These are phyloP conservation scores for Odontocerum albicorne DNA, from an alignment of 2,888 invertebrate genomes.

Conservation along the genomic window DNA sequence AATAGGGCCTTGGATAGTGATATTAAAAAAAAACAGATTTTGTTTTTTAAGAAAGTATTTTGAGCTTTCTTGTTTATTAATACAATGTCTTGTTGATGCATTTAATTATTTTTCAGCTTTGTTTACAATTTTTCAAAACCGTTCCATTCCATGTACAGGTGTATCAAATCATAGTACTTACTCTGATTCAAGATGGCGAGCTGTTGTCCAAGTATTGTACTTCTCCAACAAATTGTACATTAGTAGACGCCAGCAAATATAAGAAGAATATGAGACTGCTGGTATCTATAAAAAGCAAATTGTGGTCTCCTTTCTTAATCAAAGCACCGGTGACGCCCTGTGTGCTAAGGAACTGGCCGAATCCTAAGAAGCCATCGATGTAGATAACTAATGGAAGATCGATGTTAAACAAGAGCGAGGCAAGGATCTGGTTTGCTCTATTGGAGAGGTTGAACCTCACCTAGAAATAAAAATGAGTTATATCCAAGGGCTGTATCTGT, in stretches of 20 bases:
- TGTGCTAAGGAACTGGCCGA: background rate
- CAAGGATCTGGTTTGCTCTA: background rate
- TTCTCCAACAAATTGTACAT: slow-evolving; percentile 49
- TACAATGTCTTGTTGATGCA: too few species aligned
- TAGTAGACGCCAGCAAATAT: slow-evolving; percentile 48
- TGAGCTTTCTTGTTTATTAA: too few species aligned
- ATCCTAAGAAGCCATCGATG: background rate
- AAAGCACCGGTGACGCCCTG: background rate
- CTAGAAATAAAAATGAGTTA: background rate
- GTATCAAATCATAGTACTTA: too few species aligned
- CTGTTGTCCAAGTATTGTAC: slow-evolving; percentile 42
- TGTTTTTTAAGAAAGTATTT: too few species aligned
- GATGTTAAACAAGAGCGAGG: background rate
- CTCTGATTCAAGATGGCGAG: background rate
- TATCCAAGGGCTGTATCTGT: too few species aligned
- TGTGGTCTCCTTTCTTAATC: slow-evolving; percentile 6
- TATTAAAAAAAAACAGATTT: too few species aligned
- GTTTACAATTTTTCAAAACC: too few species aligned
- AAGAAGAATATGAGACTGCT: slow-evolving; percentile 45
- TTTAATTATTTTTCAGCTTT: too few species aligned
- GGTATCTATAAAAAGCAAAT: slow-evolving; percentile 49
- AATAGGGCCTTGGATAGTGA: too few species aligned
- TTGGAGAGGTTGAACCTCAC: background rate
- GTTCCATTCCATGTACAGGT: too few species aligned
- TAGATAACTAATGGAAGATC: background rate